Evolutionary conservation across 2,888 invertebrate genomes (phyloP).

Genomic region (Therioaphis trifolii): DNA sequence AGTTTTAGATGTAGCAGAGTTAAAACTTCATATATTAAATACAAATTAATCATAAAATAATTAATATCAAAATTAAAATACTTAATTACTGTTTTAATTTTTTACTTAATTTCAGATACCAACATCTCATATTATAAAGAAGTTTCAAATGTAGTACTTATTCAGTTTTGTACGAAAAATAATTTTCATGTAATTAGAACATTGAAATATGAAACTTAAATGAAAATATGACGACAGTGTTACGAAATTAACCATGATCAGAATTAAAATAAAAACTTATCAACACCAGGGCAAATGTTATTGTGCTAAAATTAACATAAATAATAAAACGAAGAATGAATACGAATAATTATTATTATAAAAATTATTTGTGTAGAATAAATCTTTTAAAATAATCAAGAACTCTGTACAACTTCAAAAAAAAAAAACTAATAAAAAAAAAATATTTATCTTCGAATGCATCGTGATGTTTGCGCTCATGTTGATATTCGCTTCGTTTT

Average conservation of each 20-base stretch:
- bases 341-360: background rate
- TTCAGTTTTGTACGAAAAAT: background rate
- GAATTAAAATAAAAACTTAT: background rate
- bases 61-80: no score
- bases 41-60: no score
- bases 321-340: background rate
- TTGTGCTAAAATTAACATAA: background rate
- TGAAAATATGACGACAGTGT: background rate
- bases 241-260: background rate
- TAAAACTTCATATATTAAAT: no score
- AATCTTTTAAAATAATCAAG: background rate
- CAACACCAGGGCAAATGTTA: background rate
- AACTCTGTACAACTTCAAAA: no score
- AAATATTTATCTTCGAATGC: slow-evolving; percentile 17
- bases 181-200: background rate
- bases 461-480: slow-evolving; percentile 4
- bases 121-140: no score
- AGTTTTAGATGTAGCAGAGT: no score
- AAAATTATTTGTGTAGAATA: background rate
- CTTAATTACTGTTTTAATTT: no score
- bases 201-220: background rate
- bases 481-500: slow-evolving; percentile 15
- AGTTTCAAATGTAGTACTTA: no score
- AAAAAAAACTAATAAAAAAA: no score
- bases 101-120: no score